Base-by-base conservation (phyloP, 2,113 vertebrate genomes). In the Xenopus borealis region DNA sequence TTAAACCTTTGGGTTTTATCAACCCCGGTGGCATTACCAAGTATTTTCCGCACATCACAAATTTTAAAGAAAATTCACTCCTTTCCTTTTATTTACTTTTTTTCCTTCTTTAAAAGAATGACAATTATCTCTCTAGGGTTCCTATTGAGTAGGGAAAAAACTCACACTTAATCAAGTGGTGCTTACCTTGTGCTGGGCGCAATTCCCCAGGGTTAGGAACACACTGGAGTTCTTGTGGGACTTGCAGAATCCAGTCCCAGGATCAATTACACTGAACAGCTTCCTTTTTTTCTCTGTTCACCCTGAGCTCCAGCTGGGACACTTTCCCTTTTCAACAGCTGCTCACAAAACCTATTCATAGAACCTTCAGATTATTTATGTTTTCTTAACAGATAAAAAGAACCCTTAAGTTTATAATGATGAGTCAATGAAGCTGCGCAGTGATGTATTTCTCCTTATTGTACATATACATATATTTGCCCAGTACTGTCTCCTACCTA, bases 91-190 rank as follows among this genome's bases (percentile, higher is more conserved):
- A 27, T 27, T 27, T 27, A 27, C 3, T 27, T 27, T 27, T 40
- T 40, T 40, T 69, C 66, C 73, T 70, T 68, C 59, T 70, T 70
- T 70, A 27, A 77, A 64, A 77, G 59, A 64, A 63, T 77, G 74
- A 69, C 74, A 77, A 77, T 77, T 70, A 57, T 64, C 67, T 77
- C 74, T 68, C 74, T 19, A 23, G 66, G 74, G 74, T 64, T 77
- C 33, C 19, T 77, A 46, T 77, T 77, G 47, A 70, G 59, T 18
- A 64, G 50, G 50, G 64, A 64, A 62, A 76, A 77, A 50, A 76
- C 20, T 20, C 23, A 27, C 69, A 55, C 66, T 77, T 77, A 77
- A 77, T 77, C 74, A 77, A 70, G 74, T 57, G 47, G 30, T 70
- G 66, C 74, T 70, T 77, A 64, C 67, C 74, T 70, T 77, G 47